Evolutionary conservation across 2,888 invertebrate genomes (phyloP), one percentile per base, ranked within the genome.

Genomic region (Mythimna albipuncta): DNA sequence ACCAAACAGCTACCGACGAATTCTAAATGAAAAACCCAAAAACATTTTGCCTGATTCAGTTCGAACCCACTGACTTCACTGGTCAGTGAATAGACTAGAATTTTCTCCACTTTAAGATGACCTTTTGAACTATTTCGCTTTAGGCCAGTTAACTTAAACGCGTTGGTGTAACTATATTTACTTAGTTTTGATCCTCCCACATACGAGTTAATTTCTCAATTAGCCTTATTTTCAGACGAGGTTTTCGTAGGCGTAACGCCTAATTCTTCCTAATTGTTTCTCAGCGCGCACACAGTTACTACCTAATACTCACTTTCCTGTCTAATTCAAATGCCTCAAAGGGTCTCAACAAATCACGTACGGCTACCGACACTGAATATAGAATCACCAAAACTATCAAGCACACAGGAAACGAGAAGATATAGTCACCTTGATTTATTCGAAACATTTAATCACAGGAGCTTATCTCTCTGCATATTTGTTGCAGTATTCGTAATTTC

Each of bases 401-500:
- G n/a, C 41, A 26, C 21, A 65, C 65, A 69, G 67, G 77, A 61
- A 77, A 77, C 69, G 67, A 62, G 61, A 69, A 69, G 62, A 44
- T 41, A 54, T 66, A 59, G 50, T 74, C 58, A 26, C 58, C 35
- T 55, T 83, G 85, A 89, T 89, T 89, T 89, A 89, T 89, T 84
- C 70, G 76, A 66, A 69, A 74, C 87, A 85, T 88, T 89, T 89
- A 89, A 89, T 89, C 90, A 89, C 85, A 81, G 58, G 57, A 83
- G 86, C 79, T 86, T 85, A 89, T 89, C 88, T 87, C 77, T 67
- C 71, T 75, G 82, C 78, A 84, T 85, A 88, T 89, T 83, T 77
- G 80, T 86, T 87, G 86, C 82, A 84, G 83, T 87, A 87, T 89
- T 87, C 84, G 87, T 86, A 87, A 88, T 90, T 89, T 83, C 71